Conservation (phyloP, 2,888 invertebrate species). For the Tholera decimalis region DNA sequence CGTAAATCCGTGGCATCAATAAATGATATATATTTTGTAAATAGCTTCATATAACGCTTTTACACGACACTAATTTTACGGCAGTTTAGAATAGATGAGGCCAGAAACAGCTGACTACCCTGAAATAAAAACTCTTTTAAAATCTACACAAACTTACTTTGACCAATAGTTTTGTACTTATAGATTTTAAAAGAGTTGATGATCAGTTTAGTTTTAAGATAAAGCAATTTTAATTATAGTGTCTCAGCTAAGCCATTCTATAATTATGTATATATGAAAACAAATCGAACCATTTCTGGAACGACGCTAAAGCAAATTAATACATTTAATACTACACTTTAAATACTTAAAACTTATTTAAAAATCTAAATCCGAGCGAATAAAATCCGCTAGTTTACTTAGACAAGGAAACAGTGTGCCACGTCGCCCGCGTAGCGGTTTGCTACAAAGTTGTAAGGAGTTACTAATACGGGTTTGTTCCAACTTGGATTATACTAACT, state of each 20-base stretch:
- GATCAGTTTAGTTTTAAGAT: too few species aligned
- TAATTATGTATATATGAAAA: neutral
- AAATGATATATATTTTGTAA: too few species aligned
- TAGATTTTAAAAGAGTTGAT: too few species aligned
- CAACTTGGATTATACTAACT: constrained; percentile 63
- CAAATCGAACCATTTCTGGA: neutral
- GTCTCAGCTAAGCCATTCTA: neutral
- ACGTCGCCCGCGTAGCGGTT: constrained; percentile 61
- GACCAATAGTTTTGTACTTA: too few species aligned
- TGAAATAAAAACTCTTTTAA: too few species aligned
- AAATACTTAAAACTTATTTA: constrained; percentile 20
- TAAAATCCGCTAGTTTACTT: constrained; percentile 45
- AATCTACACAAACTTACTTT: too few species aligned
- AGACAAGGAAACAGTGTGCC: constrained; percentile 56
- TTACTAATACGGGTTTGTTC: constrained; percentile 67
- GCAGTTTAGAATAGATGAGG: too few species aligned
- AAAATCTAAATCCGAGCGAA: constrained; percentile 24
- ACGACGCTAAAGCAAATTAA: neutral
- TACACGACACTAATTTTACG: too few species aligned
- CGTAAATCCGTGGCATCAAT: too few species aligned
- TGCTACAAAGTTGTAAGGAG: constrained; percentile 65
- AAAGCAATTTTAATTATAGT: too few species aligned
- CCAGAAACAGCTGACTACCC: too few species aligned
- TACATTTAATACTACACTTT: constrained; percentile 3
- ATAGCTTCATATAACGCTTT: too few species aligned